Conservation (phyloP, 2,113 vertebrate genomes). For the Malaclemys terrapin region DNA sequence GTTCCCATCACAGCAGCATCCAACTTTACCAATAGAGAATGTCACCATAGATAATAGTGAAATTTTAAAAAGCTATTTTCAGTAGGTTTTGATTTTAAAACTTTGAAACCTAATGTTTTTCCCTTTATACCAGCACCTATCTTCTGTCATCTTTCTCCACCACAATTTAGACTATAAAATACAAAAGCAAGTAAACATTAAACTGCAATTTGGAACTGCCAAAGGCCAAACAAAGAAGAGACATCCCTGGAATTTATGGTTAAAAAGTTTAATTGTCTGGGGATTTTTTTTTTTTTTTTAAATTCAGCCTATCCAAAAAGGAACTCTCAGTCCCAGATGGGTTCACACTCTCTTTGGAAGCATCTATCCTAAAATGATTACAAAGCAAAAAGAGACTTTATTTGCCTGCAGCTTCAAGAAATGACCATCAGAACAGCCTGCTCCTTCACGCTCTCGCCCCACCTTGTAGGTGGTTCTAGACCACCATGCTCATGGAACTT, state of each 20-base stretch:
- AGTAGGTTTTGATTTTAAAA: background rate
- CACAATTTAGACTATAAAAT: background rate
- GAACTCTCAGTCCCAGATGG: background rate
- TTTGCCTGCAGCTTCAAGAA: background rate
- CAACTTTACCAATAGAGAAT: background rate
- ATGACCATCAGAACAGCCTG: fast-evolving
- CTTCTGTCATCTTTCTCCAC: background rate
- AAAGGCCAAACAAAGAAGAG: background rate
- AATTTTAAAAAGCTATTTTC: background rate
- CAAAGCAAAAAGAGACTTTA: background rate
- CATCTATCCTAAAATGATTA: background rate
- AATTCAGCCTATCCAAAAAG: background rate
- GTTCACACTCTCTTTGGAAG: background rate
- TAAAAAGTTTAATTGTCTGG: background rate
- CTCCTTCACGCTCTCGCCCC: background rate
- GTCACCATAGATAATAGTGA: background rate
- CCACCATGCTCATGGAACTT: background rate
- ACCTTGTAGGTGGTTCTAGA: background rate
- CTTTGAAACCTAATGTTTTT: background rate
- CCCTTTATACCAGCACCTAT: background rate
- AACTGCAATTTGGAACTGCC: background rate
- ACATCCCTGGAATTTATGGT: background rate
- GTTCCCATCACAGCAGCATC: background rate
- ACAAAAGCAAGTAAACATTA: background rate
- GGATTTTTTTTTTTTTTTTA: background rate